These are phyloP conservation scores for Babylonia areolata DNA, from an alignment of 1,140 invertebrate species.

Conservation along the genomic window DNA sequence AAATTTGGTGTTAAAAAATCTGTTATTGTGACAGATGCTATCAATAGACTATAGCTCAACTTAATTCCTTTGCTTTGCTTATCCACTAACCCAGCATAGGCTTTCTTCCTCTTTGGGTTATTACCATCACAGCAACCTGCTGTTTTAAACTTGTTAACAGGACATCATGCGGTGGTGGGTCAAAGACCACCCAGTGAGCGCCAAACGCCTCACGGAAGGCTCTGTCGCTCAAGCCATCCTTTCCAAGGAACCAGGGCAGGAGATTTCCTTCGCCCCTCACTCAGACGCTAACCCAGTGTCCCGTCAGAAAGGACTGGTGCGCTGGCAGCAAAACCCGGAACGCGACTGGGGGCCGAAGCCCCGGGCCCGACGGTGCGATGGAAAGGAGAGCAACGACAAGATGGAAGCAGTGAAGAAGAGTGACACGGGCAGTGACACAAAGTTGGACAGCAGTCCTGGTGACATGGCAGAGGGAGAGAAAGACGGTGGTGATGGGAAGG, in stretches of 20 bases:
- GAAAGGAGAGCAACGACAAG: constrained; percentile 50
- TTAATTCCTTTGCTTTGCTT: too few species aligned
- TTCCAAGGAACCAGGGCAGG: constrained; percentile 60
- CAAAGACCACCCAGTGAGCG: constrained; percentile 80
- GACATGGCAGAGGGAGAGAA: background rate
- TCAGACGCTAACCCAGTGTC: constrained; percentile 88
- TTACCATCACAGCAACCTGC: too few species aligned
- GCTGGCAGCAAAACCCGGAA: constrained; percentile 92
- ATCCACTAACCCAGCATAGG: too few species aligned
- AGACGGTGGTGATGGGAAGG: too few species aligned
- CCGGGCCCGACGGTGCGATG: constrained; percentile 71
- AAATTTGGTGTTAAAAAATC: too few species aligned
- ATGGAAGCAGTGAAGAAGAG: constrained; percentile 46
- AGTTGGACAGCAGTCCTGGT: background rate
- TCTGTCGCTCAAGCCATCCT: constrained; percentile 62
- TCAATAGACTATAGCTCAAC: too few species aligned
- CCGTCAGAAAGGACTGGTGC: constrained; percentile 82
- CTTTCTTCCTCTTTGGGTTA: too few species aligned
- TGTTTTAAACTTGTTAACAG: too few species aligned
- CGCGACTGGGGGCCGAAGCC: constrained; percentile 93
- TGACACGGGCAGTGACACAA: background rate
- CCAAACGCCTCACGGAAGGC: constrained; percentile 57
- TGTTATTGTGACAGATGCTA: too few species aligned
- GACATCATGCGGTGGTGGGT: constrained; percentile 91
- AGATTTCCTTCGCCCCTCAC: constrained; percentile 82